Evolutionary conservation across 1,140 invertebrate genomes (phyloP), one percentile per base, ranked within the genome.

Genomic region (Penaeus chinensis): DNA sequence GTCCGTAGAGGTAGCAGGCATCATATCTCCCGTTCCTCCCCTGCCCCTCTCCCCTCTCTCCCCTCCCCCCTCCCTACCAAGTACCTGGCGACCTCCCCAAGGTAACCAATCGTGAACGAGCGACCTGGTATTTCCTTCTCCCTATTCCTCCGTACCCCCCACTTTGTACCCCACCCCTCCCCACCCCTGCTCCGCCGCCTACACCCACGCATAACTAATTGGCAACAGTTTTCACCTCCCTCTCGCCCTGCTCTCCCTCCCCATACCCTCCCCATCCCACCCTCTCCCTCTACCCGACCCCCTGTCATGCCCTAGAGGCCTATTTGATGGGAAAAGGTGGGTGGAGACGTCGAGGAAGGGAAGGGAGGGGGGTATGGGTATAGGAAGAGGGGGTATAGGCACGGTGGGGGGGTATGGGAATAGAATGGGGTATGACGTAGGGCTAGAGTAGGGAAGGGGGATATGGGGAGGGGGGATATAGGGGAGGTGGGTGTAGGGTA

Each of bases 321-420:
- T 24, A 54, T 47, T 79, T n/a, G 42, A 79, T 79, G n/a, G 42
- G 16, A 79, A 60, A 47, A 24, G 77, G 42, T n/a, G 37, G 74
- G 74, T 13, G 27, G 74, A 24, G 20, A 47, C 19, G 27, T 32
- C 1, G 27, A 32, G 27, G 47, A 47, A 32, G 7, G 74, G 27
- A 32, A 47, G 19, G 10, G 74, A 10, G 24, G 71, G 71, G 27
- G 74, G 27, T 8, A 77, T 8, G 74, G 27, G 19, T 19, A 19
- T 7, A 18, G 27, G 74, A 60, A 22, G 77, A 42, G 18, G 74
- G 74, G 19, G 71, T n/a, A 27, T 27, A 60, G 19, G 76, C 0
- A 22, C 11, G 24, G 37, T 22, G 22, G 42, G 77, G 77, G 16
- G 77, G 27, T 47, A 54, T n/a, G 42, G 42, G 60, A 0, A 78